Base-by-base conservation (phyloP, 2,113 vertebrate species). In the Shinisaurus crocodilurus region DNA sequence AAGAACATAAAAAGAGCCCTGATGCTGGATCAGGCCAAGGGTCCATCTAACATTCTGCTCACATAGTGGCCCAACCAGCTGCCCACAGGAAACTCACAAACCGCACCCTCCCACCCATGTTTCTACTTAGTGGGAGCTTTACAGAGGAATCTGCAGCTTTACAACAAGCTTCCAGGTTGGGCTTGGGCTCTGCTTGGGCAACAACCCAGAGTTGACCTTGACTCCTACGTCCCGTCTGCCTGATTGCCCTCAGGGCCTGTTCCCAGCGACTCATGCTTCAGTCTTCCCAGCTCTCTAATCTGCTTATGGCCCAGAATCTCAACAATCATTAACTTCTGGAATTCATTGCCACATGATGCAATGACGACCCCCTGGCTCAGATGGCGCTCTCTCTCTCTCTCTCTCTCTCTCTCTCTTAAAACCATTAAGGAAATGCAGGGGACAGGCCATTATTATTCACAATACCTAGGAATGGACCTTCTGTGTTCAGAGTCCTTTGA, bases 241-340 rank as follows among this genome's bases (percentile, higher is more conserved):
- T 13, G 18, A 48, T 70, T 34, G 6, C 65, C 63, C 63, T 69
- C 60, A 81, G 76, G 34, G 45, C 10, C 60, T 40, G n/a, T 81
- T 81, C 63, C 72, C 63, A 54, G 32, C 32, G 6, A 29, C 25
- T 82, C 1, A 0, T 18, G 63, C 34, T 88, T 88, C 76, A 23
- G 69, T 12, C 76, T 32, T 37, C 63, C 63, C 0, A 37, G 72
- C 29, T 48, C 63, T n/a, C 60, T n/a, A 67, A 60, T 67, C 32
- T 80, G 32, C 63, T 69, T 70, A 70, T 27, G 25, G 77, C 45
- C 34, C 48, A 40, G 67, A n/a, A 81, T 37, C 27, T 54, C 65
- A 54, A 18, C 45, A 82, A 80, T 88, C 50, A 88, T 88, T 88
- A 88, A 88, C 48, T 88, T 50, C 13, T 82, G 87, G 65, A 81